Evolutionary conservation across 2,888 invertebrate genomes (phyloP), one percentile per base, ranked within the genome.

Genomic region (Junonia oenone): DNA sequence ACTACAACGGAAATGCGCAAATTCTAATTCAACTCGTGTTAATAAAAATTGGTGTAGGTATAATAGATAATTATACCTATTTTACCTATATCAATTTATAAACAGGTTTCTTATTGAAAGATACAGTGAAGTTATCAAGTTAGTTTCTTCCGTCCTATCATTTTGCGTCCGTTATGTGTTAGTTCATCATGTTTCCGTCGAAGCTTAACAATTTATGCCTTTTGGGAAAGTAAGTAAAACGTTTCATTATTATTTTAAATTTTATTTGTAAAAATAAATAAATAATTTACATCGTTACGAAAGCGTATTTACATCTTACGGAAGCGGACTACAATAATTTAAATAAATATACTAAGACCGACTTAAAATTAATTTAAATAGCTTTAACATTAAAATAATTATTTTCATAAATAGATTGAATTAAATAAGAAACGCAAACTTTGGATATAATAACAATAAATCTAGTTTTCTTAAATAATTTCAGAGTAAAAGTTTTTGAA

Each of bases 301-400:
- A 81, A 87, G 86, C 84, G 63, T 88, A 89, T 89, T 78, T 89
- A 89, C 89, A 89, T 72, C 82, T 84, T 86, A 80, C 59, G 60
- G 71, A 75, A 74, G 74, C 72, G 62, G 63, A 68, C 65, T 70
- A 72, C 35, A 74, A 69, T 75, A 76, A 76, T 74, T 67, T 71
- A 68, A 71, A 67, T 69, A 66, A 62, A 59, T 59, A 59, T 50
- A 55, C 27, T 58, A 47, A 43, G 22, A 46, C 17, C 38, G 43
- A 43, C 43, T 26, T 43, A 43, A 22, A 43, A 26, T 6, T 26
- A 43, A 3, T 43, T 43, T 43, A 43, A 55, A 45, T 56, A 48
- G 29, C 37, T 52, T 35, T 29, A 51, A 14, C n/a, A 54, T 40
- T 49, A 45, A 46, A 58, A 47, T 47, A 51, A 11, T 43, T 8